A percentile compares a stretch with the other conserved stretches of the same genome.
These are phyloP conservation scores for Margarornis squamiger DNA, from an alignment of 2,797 vertebrate genomes.

Conservation along the genomic window DNA sequence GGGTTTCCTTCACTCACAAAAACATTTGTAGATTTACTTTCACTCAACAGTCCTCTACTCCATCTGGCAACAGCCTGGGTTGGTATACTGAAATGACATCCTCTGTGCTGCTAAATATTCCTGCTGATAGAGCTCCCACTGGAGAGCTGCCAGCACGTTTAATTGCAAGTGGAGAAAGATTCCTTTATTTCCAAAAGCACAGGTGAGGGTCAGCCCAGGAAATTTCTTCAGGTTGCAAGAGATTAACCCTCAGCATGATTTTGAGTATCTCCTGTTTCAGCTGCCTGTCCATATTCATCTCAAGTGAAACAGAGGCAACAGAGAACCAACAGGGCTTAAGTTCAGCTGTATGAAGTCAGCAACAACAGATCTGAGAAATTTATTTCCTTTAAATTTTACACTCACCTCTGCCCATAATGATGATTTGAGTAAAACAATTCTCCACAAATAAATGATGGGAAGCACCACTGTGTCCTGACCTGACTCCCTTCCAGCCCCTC, in stretches of 20 bases:
- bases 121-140: background rate
- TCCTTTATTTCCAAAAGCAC: constrained; percentile 29
- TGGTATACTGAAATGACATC: background rate
- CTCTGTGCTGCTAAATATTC: constrained; percentile 11
- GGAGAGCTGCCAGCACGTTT: constrained; percentile 28
- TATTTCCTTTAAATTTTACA: background rate
- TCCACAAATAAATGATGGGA: background rate
- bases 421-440: background rate
- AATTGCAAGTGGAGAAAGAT: constrained; percentile 30
- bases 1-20: background rate
- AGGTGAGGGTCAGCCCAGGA: constrained; percentile 20
- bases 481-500: fast-evolving
- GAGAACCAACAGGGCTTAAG: background rate
- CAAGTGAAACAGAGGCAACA: background rate
- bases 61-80: constrained; percentile 9
- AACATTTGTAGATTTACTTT: background rate
- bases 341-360: background rate
- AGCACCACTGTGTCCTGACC: background rate
- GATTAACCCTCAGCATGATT: background rate
- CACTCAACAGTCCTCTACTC: background rate
- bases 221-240: constrained; percentile 2
- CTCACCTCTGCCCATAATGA: background rate
- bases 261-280: background rate
- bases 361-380: background rate
- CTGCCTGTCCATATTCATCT: background rate